Conservation (phyloP, 1,140 invertebrate genomes). For the Ridgeia piscesae region DNA sequence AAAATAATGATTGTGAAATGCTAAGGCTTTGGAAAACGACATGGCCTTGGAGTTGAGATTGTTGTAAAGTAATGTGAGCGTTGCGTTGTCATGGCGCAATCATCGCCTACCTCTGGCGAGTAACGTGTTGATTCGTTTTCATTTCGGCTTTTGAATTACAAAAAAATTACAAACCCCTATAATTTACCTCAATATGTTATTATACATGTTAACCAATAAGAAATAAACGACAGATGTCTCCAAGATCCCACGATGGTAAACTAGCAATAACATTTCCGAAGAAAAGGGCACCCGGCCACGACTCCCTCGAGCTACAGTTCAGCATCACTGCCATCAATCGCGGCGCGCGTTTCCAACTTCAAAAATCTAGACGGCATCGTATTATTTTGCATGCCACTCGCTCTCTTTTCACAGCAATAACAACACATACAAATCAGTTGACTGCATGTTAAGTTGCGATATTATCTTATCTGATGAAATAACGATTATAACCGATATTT, state of each 20-base stretch:
- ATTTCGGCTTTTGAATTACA: not conserved
- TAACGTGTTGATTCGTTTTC: not conserved
- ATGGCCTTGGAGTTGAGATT: not conserved
- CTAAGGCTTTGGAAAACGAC: too few relatives aligned
- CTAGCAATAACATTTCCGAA: not conserved
- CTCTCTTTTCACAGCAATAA: not conserved
- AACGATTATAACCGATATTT: not conserved
- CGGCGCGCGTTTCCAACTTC: not conserved
- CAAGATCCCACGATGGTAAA: not conserved
- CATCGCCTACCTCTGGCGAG: not conserved
- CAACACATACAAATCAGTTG: not conserved
- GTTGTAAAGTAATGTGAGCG: not conserved
- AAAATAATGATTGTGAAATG: too few relatives aligned
- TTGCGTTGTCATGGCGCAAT: not conserved
- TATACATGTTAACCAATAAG: not conserved
- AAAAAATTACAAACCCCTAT: not conserved
- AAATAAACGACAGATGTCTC: not conserved
- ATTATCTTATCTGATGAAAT: not conserved
- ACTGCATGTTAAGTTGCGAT: not conserved
- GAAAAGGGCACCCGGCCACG: not conserved
- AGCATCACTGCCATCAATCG: not conserved
- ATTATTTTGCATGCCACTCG: not conserved
- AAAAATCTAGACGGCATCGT: not conserved
- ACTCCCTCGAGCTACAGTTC: not conserved
- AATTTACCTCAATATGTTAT: not conserved